These are phyloP conservation scores for Acronicta psi DNA, from an alignment of 2,888 invertebrate species.

Conservation along the genomic window DNA sequence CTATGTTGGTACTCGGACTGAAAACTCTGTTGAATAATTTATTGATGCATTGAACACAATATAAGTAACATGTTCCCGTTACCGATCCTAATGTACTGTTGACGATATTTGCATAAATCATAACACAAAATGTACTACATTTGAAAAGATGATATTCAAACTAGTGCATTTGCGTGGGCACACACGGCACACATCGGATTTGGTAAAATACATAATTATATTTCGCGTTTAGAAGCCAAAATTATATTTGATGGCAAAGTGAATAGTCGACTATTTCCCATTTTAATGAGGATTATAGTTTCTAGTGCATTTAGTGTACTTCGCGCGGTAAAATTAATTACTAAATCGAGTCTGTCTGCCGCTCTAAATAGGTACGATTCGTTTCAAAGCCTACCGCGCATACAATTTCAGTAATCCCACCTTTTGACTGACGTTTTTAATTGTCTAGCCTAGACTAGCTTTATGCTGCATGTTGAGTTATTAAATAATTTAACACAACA, in stretches of 20 bases:
- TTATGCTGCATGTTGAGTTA: constrained; percentile 14
- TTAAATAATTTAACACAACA: background rate
- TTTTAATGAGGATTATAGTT: constrained; percentile 88
- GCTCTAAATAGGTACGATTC: constrained; percentile 75
- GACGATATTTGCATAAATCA: constrained; percentile 56
- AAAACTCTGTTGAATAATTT: constrained; percentile 49
- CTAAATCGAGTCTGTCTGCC: constrained; percentile 84
- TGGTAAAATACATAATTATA: constrained; percentile 77
- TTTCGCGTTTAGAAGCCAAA: constrained; percentile 83
- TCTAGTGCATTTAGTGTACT: constrained; percentile 87
- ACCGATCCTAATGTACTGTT: constrained; percentile 45
- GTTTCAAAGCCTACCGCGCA: constrained; percentile 70
- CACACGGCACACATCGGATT: constrained; percentile 63
- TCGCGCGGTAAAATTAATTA: constrained; percentile 87
- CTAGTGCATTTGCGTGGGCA: constrained; percentile 52
- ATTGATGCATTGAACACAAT: constrained; percentile 45
- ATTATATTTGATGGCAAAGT: constrained; percentile 84
- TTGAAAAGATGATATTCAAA: constrained; percentile 56
- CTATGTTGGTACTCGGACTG: constrained; percentile 36
- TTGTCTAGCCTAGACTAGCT: constrained; percentile 32
- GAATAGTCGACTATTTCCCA: constrained; percentile 86
- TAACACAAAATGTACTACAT: constrained; percentile 41
- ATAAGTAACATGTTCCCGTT: constrained; percentile 30
- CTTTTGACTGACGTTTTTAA: constrained; percentile 49
- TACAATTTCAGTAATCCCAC: constrained; percentile 68